Evolutionary conservation across 37 sponge, comb jelly and placozoan species (phyloP), one percentile per base, ranked within the genome.

Genomic region (Oopsacas minuta): DNA sequence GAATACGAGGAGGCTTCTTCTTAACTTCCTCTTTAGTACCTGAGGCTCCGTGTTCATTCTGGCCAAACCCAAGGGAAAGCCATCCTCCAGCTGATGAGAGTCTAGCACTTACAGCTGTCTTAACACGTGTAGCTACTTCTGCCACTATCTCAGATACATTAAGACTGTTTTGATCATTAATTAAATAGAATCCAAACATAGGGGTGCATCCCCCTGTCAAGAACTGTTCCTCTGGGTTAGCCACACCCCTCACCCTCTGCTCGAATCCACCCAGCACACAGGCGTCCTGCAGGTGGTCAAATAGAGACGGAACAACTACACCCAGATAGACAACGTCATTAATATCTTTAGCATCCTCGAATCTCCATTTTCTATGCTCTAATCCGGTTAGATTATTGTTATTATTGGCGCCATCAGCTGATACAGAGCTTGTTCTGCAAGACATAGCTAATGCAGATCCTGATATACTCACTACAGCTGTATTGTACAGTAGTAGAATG

Each of bases 281-380:
- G 39, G 89, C 88, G 52, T 93, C 91, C 82, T 88, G 84, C 42
- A 93, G 85, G n/a, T 91, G 84, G 81, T 93, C 94, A 85, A 85
- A 93, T 23, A 82, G n/a, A 35, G 91, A 85, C 7, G 84, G 51
- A 12, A 61, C 75, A 10, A 61, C 75, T 34, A 61, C 75, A 7
- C 75, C 75, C 20, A 61, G 22, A 12, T n/a, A 61, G 75, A 34
- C 75, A 25, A 61, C 75, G 75, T 61, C 75, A n/a, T 61, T 61
- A 25, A 61, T 34, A 25, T 61, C 75, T 12, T 34, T 3, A 25
- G 75, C 75, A 34, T 61, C 75, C 75, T 61, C 75, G 28, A 61
- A 61, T 61, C 75, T 61, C 75, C 75, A 61, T 12, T 61, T 61
- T 34, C 75, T 25, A 34, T 61, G 75, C 75, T 61, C 75, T 34